Evolutionary conservation across 2,888 invertebrate species (phyloP), one percentile per base, ranked within the genome.

Genomic region (Yponomeuta cagnagella): DNA sequence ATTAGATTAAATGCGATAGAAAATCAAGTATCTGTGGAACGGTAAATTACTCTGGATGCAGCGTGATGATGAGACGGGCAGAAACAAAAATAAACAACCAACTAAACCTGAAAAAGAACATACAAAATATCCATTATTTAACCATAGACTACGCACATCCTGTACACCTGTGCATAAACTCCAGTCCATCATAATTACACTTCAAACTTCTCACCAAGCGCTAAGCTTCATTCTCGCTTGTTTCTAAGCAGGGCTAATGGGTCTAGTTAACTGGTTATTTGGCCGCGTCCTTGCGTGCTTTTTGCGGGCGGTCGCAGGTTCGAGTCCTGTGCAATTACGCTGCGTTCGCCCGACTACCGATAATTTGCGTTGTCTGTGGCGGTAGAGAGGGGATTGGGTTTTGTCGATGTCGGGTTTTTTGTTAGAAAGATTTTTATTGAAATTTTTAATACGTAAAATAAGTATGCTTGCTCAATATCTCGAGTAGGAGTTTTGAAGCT

Each of bases 241-340:
- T 15, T 68, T 68, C 68, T 68, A 43, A 68, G 43, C 23, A 23
- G 10, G 12, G 68, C 15, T 68, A 48, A 48, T 68, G 48, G 58
- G 4, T 23, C 69, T 69, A 69, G 30, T 69, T 52, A 30, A 58
- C 30, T 23, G 68, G 73, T 81, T 84, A 86, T 85, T 84, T 78
- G 73, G 79, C 77, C 15, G 75, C 82, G 87, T 85, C 88, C 86
- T 90, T 89, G 90, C 90, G 87, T 89, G 90, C 77, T 73, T 76
- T 70, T 70, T 70, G 78, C 78, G 77, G 77, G 63, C 63, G 63
- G 70, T 37, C 70, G 33, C 37, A n/a, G 63, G 63, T 52, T 74
- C 78, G 75, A 80, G 85, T 86, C 80, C 90, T 90, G 86, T 88
- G 63, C 70, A 84, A 90, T 90, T 70, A 70, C 63, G 37, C 12